Conservation (phyloP, 1,140 invertebrate species). For the Polypedilum vanderplanki region DNA sequence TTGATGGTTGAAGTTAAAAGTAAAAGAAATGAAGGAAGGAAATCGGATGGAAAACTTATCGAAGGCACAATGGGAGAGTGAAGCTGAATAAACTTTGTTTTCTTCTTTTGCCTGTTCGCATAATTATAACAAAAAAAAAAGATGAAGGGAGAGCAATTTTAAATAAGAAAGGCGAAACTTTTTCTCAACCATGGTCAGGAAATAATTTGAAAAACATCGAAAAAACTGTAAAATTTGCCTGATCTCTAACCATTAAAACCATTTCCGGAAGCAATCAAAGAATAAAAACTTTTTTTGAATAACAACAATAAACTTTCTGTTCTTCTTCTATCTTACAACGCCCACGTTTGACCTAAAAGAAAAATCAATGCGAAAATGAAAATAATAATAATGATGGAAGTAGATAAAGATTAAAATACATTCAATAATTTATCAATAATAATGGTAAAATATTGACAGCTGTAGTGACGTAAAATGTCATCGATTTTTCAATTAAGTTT, state of each 20-base stretch:
- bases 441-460: background rate
- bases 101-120: too few species aligned
- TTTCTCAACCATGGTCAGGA: background rate
- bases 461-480: slow-evolving; percentile 11
- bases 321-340: too few species aligned
- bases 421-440: background rate
- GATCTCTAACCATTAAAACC: slow-evolving; percentile 16
- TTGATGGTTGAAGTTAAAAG: too few species aligned
- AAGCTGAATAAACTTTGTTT: too few species aligned
- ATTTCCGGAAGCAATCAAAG: slow-evolving; percentile 6
- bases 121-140: too few species aligned
- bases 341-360: too few species aligned
- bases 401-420: background rate
- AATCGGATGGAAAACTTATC: background rate
- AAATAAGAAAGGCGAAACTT: background rate
- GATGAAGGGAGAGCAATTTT: too few species aligned
- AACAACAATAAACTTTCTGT: background rate
- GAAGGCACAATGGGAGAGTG: too few species aligned
- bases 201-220: slow-evolving; percentile 22
- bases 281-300: background rate
- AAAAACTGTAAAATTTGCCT: slow-evolving; percentile 22
- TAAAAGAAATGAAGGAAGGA: background rate
- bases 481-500: slow-evolving; percentile 28
- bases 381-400: background rate
- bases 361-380: background rate